A percentile compares a stretch with the other conserved stretches of the same genome.
Evolutionary conservation across 2,113 vertebrate species (phyloP).

Genomic region (Collichthys lucidus): DNA sequence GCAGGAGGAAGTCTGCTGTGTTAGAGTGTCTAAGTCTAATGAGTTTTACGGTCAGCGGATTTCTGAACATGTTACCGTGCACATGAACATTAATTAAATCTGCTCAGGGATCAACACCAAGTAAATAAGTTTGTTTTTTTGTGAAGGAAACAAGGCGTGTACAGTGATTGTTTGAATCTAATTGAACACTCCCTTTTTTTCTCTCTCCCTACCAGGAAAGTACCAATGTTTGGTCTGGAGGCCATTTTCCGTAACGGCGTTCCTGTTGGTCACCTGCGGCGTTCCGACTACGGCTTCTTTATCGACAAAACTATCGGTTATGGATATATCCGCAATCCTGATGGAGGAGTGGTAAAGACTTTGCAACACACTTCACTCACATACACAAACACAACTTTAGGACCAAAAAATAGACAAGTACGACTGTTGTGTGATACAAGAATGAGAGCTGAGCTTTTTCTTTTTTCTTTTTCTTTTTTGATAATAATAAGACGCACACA

Average conservation of each 20-base stretch:
- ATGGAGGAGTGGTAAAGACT: conserved; percentile 88
- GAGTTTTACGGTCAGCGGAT: background rate
- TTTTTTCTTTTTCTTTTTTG: background rate
- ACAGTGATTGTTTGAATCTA: background rate
- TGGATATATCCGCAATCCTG: conserved; percentile 90
- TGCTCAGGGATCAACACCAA: background rate
- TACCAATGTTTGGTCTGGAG: conserved; percentile 95
- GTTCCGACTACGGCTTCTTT: conserved; percentile 91
- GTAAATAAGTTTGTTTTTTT: background rate
- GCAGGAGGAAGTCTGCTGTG: background rate
- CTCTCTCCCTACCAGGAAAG: conserved; percentile 83
- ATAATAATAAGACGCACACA: background rate
- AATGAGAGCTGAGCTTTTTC: background rate
- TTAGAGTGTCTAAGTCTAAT: background rate
- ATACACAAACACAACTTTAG: background rate
- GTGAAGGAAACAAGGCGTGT: background rate
- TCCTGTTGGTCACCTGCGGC: conserved; percentile 91
- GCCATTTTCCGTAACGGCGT: conserved; percentile 90
- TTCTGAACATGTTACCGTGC: background rate
- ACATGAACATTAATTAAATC: conserved; percentile 4
- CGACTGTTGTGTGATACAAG: background rate
- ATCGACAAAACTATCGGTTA: conserved; percentile 93
- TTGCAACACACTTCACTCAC: conserved; percentile 9
- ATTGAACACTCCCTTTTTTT: background rate
- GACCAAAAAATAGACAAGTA: background rate